Evolutionary conservation across 1,140 invertebrate species (phyloP), one percentile per base, ranked within the genome.

Genomic region (Drosophila willistoni): DNA sequence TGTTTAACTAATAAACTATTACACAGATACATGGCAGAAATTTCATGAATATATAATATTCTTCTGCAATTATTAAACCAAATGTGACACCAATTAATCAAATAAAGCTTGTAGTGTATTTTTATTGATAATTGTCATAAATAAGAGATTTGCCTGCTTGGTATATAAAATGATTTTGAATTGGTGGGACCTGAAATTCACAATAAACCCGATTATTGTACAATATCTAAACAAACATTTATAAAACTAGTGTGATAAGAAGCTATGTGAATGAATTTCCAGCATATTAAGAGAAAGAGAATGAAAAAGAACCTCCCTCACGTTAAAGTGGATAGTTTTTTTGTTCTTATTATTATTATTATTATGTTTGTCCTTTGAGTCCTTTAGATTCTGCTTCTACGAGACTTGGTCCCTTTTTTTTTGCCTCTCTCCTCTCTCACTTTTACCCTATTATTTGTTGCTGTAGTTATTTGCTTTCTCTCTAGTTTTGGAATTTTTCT

Each of bases 381-480:
- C 17, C 17, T 47, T 47, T 19, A 19, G 9, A 19, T 47, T n/a
- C 44, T 5, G 17, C 17, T 51, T 10, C 44, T 12, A 22, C 10
- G 17, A 17, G 17, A 19, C 7, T 22, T 22, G 5, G 44, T 51
- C 14, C 33, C 56, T 12, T 59, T 17, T 59, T 59, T 17, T 39
- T 59, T 57, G 9, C 19, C 36, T 33, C 10, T 13, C 13, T 19
- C 47, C 19, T 25, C 6, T 29, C 6, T 0, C 29, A 29, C 29
- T 29, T 29, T 29, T 29, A 6, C 29, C 29, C 29, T 29, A 2
- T 19, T 54, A 54, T 73, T 76, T 73, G 22, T 76, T 65, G 75
- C 12, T 39, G 1, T 39, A 63, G 61, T 76, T 69, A 68, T 29
- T 41, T 62, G 44, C 55, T 71, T 74, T 60, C 56, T 55, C 56